These are phyloP conservation scores for Lytechinus variegatus DNA, from an alignment of 35 echinoderm and acorn worm genomes.

Conservation along the genomic window DNA sequence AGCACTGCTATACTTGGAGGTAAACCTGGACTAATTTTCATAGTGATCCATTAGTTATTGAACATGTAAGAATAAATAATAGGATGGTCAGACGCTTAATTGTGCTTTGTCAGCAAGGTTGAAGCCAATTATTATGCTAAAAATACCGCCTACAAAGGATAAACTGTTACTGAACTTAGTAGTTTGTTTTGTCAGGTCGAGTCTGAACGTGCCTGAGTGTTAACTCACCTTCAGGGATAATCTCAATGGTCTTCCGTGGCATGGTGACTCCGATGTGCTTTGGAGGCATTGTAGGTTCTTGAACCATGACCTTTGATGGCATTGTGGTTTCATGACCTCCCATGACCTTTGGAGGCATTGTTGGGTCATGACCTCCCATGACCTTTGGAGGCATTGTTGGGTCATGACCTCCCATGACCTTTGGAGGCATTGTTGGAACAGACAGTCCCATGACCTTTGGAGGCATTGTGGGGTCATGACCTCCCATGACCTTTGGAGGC, in stretches of 20 bases:
- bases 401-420: constrained; percentile 46
- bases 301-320: constrained; percentile 62
- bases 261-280: constrained; percentile 43
- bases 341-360: constrained; percentile 45
- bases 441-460: constrained; percentile 29
- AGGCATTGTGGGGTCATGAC: not conserved
- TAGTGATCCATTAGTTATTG: too few species aligned
- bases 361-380: not conserved
- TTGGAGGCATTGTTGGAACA: constrained; percentile 62
- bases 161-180: too few species aligned
- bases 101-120: too few species aligned
- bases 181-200: too few species aligned
- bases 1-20: too few species aligned
- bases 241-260: not conserved
- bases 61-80: too few species aligned
- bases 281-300: constrained; percentile 60
- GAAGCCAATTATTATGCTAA: too few species aligned
- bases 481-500: constrained; percentile 24
- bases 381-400: constrained; percentile 58
- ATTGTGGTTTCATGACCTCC: constrained; percentile 48
- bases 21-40: too few species aligned
- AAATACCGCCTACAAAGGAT: too few species aligned
- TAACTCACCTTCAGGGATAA: not conserved
- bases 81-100: too few species aligned
- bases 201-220: too few species aligned